These are phyloP conservation scores for Thaumatotibia leucotreta DNA, from an alignment of 1,140 invertebrate species.

Conservation along the genomic window DNA sequence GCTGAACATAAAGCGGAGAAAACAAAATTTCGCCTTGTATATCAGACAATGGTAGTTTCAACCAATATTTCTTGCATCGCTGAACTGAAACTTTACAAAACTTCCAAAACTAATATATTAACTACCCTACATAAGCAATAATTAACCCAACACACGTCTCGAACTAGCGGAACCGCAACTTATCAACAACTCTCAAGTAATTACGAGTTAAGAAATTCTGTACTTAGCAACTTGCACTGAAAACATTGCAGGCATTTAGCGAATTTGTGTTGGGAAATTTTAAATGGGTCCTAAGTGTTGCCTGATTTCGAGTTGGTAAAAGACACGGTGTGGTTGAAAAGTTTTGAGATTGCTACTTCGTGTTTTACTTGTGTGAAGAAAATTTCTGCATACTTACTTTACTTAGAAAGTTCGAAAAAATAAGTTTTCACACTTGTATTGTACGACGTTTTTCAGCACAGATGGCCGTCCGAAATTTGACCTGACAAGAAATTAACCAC, in stretches of 20 bases:
- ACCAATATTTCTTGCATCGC: too few species aligned
- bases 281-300: constrained; percentile 3
- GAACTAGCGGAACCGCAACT: background rate
- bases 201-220: constrained; percentile 7
- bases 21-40: too few species aligned
- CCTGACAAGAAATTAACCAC: too few species aligned
- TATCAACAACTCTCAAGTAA: constrained; percentile 5
- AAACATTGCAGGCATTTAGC: constrained; percentile 9
- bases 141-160: constrained; percentile 1
- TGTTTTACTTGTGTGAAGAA: too few species aligned
- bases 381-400: too few species aligned
- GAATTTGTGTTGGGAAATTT: constrained; percentile 9
- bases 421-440: too few species aligned
- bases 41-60: too few species aligned
- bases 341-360: background rate
- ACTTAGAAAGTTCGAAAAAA: too few species aligned
- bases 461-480: too few species aligned
- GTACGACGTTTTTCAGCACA: too few species aligned
- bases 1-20: too few species aligned
- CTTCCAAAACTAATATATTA: background rate
- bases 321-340: background rate
- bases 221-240: constrained; percentile 6
- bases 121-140: background rate
- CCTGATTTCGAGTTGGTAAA: background rate
- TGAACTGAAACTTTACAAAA: too few species aligned